Evolutionary conservation across 2,888 invertebrate genomes (phyloP).

Genomic region (Augiades crinisus): DNA sequence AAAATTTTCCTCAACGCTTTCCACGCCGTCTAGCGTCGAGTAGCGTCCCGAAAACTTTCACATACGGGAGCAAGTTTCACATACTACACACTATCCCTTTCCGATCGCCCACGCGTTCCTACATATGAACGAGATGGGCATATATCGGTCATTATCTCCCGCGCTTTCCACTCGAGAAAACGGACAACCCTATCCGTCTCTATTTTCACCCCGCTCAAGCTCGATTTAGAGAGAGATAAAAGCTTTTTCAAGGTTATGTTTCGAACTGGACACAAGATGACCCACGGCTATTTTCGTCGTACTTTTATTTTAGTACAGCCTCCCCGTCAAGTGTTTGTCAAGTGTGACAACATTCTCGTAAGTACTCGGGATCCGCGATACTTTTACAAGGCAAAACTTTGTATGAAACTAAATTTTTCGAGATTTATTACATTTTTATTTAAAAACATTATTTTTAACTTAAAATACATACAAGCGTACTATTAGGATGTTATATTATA

Average conservation of each 20-base stretch:
- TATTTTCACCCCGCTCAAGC: constrained; percentile 55
- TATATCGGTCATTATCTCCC: constrained; percentile 61
- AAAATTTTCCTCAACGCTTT: constrained; percentile 27
- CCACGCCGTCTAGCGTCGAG: constrained; percentile 74
- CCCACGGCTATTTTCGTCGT: constrained; percentile 43
- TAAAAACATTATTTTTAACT: no score
- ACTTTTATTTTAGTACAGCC: constrained; percentile 50
- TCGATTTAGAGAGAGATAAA: constrained; percentile 57
- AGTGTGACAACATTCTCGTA: constrained; percentile 29
- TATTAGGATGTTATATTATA: no score
- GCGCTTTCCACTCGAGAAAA: constrained; percentile 69
- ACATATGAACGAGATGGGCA: constrained; percentile 73
- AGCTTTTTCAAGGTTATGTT: constrained; percentile 49
- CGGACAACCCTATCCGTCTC: constrained; percentile 72
- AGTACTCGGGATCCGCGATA: no score
- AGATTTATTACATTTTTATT: no score
- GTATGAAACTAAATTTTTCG: no score
- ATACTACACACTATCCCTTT: constrained; percentile 63
- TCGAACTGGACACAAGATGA: constrained; percentile 62
- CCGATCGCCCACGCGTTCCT: constrained; percentile 62
- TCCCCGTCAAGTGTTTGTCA: constrained; percentile 61
- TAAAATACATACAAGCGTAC: no score
- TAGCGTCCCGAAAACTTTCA: constrained; percentile 57
- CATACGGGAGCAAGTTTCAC: constrained; percentile 41
- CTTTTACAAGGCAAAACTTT: no score